Evolutionary conservation across 2,113 vertebrate species (phyloP).

Genomic region (Rhinichthys klamathensis): DNA sequence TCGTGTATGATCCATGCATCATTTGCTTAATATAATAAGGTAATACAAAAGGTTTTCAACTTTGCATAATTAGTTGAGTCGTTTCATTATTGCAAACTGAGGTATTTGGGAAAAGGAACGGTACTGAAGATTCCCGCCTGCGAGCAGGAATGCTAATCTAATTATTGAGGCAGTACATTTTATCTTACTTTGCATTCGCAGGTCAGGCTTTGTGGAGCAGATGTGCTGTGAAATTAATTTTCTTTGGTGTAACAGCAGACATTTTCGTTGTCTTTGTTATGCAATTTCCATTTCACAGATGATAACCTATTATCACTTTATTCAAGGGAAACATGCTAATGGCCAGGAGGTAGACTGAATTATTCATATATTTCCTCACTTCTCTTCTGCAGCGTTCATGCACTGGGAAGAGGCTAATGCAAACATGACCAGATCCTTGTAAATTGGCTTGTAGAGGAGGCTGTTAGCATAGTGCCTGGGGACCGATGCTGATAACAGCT

Average conservation of each 20-base stretch:
- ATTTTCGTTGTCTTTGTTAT: constrained; percentile 90
- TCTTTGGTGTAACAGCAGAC: constrained; percentile 99
- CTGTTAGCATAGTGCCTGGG: constrained; percentile 99
- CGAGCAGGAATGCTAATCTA: constrained; percentile 97
- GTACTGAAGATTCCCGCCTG: constrained; percentile 87
- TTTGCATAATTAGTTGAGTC: constrained; percentile 91
- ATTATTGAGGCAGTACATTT: constrained; percentile 98
- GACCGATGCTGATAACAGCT: constrained; percentile 95
- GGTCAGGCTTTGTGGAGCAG: constrained; percentile 96
- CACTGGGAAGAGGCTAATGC: constrained; percentile 99
- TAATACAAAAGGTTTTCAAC: constrained; percentile 96
- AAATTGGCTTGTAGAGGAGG: constrained; percentile 99
- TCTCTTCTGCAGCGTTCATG: constrained; percentile 95
- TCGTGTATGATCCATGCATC: constrained; percentile 75
- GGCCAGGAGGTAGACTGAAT: constrained; percentile 99
- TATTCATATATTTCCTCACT: constrained; percentile 99
- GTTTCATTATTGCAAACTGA: constrained; percentile 98
- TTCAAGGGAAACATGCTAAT: constrained; percentile 99
- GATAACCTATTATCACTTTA: constrained; percentile 99
- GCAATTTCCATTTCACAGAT: constrained; percentile 99
- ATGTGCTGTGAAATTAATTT: constrained; percentile 99
- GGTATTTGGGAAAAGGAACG: constrained; percentile 88
- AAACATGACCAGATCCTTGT: constrained; percentile 99
- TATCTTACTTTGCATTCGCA: constrained; percentile 96
- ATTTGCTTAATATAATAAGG: constrained; percentile 90